These are phyloP conservation scores for Brachionus sp. DNA, from an alignment of 1,140 invertebrate species.

Conservation along the genomic window DNA sequence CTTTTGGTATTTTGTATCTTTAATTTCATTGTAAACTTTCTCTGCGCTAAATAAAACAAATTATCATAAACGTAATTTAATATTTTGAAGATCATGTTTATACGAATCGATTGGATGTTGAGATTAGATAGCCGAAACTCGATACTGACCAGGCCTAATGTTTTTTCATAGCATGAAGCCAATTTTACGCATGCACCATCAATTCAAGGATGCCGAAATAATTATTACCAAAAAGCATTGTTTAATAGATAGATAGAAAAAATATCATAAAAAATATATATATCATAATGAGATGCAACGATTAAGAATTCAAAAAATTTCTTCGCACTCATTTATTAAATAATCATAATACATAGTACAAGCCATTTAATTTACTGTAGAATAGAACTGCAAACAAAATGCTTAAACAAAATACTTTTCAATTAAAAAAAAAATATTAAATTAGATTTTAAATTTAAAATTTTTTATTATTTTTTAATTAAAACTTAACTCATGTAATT, in stretches of 20 bases:
- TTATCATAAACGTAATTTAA: slow-evolving; percentile 33
- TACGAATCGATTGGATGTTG: not conserved
- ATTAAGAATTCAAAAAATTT: slow-evolving; percentile 38
- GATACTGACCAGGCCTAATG: not conserved
- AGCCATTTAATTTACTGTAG: not conserved
- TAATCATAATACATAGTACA: slow-evolving; percentile 19
- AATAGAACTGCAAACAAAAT: not conserved
- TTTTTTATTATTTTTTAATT: too few species aligned
- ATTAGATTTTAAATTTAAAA: too few species aligned
- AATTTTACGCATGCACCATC: not conserved
- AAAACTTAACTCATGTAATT: too few species aligned
- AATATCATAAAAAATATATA: not conserved
- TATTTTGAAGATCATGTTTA: slow-evolving; percentile 21
- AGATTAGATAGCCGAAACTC: slow-evolving; percentile 1
- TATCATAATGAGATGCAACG: slow-evolving; percentile 7
- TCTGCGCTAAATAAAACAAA: not conserved
- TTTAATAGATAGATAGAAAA: not conserved
- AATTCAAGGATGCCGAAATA: not conserved
- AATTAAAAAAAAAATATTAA: not conserved
- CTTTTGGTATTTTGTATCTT: slow-evolving; percentile 26
- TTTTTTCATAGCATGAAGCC: not conserved
- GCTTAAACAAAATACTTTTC: not conserved
- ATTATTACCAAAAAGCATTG: not conserved
- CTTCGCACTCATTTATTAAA: slow-evolving; percentile 9
- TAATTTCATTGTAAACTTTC: slow-evolving; percentile 18